Evolutionary conservation across 2,113 vertebrate species (phyloP).

Genomic region (Oncorhynchus nerka): DNA sequence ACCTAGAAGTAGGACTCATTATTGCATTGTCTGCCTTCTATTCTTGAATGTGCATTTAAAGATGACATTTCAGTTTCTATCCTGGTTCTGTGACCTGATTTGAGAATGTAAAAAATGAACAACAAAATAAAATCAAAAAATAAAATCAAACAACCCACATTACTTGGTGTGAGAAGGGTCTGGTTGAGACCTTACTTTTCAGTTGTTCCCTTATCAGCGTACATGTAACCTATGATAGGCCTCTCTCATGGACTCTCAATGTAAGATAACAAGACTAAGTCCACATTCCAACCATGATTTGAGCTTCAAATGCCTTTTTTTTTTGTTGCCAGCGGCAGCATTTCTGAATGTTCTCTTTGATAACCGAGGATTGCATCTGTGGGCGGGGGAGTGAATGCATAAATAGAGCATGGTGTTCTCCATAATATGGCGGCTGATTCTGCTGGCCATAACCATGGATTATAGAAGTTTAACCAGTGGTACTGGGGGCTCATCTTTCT

Average conservation of each 20-base stretch:
- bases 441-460: slow-evolving; percentile 32
- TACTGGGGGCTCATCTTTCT: slow-evolving; percentile 3
- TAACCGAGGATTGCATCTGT: neutral
- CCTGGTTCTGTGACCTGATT: neutral
- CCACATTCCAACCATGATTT: neutral
- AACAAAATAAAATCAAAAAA: too few species aligned
- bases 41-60: neutral
- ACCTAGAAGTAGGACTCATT: too few species aligned
- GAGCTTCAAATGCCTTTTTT: neutral
- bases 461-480: slow-evolving; percentile 45
- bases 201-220: neutral
- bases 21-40: too few species aligned
- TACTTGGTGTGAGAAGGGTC: neutral
- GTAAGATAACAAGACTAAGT: neutral
- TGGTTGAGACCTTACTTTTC: neutral
- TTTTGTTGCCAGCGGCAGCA: neutral
- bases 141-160: neutral
- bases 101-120: neutral
- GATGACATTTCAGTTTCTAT: neutral
- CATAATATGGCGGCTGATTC: slow-evolving; percentile 34
- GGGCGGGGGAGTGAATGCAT: neutral
- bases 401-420: slow-evolving; percentile 3
- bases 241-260: neutral
- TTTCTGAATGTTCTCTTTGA: slow-evolving; percentile 39
- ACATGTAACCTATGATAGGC: neutral